Conservation (phyloP, 2,797 vertebrate genomes). For the Meriones psammophilus region DNA sequence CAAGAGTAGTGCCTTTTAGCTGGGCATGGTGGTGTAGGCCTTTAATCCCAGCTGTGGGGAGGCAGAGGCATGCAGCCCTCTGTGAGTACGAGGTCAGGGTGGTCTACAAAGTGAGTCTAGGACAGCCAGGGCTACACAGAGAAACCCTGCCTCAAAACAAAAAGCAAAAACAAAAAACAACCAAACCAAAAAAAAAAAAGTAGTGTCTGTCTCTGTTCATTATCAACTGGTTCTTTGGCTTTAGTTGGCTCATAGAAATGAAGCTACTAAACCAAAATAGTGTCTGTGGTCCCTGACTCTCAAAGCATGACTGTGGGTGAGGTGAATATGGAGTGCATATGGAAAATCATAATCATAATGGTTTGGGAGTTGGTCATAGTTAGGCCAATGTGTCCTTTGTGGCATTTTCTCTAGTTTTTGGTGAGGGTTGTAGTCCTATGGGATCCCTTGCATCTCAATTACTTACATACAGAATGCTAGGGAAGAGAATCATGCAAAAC, state of each 20-base stretch:
- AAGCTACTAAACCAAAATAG: background rate
- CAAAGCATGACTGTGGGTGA: background rate
- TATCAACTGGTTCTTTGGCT: background rate
- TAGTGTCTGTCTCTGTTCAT: background rate
- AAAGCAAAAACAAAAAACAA: too few species aligned
- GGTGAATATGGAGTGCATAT: background rate
- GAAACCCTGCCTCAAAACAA: too few species aligned
- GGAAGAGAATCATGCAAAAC: background rate
- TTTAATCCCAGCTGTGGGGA: too few species aligned
- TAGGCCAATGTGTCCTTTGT: background rate
- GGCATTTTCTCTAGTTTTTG: background rate
- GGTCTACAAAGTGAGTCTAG: too few species aligned
- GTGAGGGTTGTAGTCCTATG: background rate
- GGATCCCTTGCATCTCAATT: background rate
- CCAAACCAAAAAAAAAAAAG: background rate
- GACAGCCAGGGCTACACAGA: too few species aligned
- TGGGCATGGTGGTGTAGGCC: too few species aligned
- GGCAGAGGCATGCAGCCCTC: too few species aligned
- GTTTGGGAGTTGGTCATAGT: background rate
- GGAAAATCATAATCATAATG: background rate
- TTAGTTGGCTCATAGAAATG: background rate
- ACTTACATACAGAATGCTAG: background rate
- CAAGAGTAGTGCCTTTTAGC: background rate
- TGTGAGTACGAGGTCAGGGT: too few species aligned
- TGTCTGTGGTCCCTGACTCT: background rate